Evolutionary conservation across 2,888 invertebrate genomes (phyloP).

Genomic region (Drosophila demipolita): DNA sequence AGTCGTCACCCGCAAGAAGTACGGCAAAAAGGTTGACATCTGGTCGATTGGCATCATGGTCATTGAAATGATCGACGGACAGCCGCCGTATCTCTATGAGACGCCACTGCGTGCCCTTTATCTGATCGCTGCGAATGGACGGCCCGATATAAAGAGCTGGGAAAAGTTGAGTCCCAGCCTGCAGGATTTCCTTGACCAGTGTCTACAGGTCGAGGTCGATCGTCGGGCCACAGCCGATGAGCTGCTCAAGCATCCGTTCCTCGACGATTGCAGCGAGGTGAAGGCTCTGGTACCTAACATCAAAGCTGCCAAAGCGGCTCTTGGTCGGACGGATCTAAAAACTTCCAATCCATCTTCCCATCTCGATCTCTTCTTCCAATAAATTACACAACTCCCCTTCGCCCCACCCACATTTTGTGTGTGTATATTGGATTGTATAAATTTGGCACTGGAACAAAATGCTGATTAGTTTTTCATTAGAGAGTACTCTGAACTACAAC

Average conservation of each 20-base stretch:
- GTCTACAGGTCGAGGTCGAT: constrained; percentile 96
- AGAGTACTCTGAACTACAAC: constrained; percentile 29
- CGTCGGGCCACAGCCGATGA: constrained; percentile 94
- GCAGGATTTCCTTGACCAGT: constrained; percentile 93
- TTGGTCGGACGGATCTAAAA: constrained; percentile 82
- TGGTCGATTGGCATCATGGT: constrained; percentile 99
- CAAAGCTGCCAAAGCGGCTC: constrained; percentile 94
- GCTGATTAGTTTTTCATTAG: constrained; percentile 71
- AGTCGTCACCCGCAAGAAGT: constrained; percentile 95
- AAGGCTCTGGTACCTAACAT: constrained; percentile 94
- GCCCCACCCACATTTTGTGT: constrained; percentile 8
- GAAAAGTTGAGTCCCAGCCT: constrained; percentile 91
- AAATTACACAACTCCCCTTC: not conserved
- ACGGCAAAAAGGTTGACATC: constrained; percentile 96
- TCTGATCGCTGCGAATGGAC: constrained; percentile 97
- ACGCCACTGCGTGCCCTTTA: constrained; percentile 97
- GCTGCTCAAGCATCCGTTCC: constrained; percentile 95
- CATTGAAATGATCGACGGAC: constrained; percentile 96
- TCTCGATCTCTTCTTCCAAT: not conserved
- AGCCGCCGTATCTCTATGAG: constrained; percentile 98
- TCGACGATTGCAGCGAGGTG: constrained; percentile 93
- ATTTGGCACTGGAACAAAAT: constrained; percentile 72
- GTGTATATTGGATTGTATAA: constrained; percentile 49
- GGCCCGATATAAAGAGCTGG: constrained; percentile 95
- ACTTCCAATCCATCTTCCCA: constrained; percentile 1